These are phyloP conservation scores for Pollenia griseotomentosa DNA, from an alignment of 2,888 invertebrate genomes.

Conservation along the genomic window DNA sequence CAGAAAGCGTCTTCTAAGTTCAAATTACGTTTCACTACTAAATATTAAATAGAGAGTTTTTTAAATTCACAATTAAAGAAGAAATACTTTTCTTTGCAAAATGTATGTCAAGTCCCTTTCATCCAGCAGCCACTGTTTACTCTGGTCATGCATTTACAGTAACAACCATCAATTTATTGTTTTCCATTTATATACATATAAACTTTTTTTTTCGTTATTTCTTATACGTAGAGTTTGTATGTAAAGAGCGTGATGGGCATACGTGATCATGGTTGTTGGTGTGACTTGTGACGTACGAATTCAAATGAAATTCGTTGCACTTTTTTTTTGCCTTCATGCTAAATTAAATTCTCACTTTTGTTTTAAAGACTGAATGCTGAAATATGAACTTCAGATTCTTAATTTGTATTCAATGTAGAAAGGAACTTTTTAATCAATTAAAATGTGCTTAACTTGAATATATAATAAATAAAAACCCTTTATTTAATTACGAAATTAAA, in stretches of 20 bases:
- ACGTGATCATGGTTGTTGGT: constrained; percentile 69
- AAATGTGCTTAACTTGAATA: not conserved
- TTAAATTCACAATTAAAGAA: too few species aligned
- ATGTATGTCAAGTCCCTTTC: not conserved
- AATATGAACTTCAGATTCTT: not conserved
- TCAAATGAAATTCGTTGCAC: not conserved
- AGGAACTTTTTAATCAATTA: not conserved
- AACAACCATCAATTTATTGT: constrained; percentile 46
- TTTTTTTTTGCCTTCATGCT: constrained; percentile 9
- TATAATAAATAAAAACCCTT: too few species aligned
- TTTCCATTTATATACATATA: constrained; percentile 28
- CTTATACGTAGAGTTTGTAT: not conserved
- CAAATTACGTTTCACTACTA: too few species aligned
- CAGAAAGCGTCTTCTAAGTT: not conserved
- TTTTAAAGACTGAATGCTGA: constrained; percentile 12
- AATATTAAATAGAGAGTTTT: too few species aligned
- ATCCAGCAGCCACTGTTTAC: not conserved
- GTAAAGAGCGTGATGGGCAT: constrained; percentile 48
- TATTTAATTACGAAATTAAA: too few species aligned
- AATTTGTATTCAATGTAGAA: not conserved
- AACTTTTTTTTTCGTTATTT: constrained; percentile 2
- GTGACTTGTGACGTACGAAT: constrained; percentile 40
- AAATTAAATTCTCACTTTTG: constrained; percentile 45
- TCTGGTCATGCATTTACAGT: constrained; percentile 1
- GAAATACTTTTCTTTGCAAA: too few species aligned